phyloP scores from a whole-genome alignment of 2,113 vertebrate genomes.

The Emberiza fucata region DNA sequence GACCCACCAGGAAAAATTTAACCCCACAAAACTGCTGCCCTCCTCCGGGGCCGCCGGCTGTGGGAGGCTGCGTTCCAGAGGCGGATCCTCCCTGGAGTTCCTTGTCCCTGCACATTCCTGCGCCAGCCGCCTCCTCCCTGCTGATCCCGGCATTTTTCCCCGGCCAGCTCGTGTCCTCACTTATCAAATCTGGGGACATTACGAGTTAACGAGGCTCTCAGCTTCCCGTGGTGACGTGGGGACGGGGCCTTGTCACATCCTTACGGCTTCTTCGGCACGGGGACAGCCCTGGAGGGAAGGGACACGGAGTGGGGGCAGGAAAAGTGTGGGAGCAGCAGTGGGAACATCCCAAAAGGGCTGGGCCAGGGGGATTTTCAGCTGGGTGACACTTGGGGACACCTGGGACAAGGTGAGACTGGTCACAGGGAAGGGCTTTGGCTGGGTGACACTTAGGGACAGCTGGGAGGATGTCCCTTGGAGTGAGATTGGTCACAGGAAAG shows the following conservation, averaged over 20 bases:
- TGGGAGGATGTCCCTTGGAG: neutral
- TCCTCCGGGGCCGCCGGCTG: fast-evolving
- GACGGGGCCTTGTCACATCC: neutral
- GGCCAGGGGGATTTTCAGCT: neutral
- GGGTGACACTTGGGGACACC: neutral
- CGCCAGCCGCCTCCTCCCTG: neutral
- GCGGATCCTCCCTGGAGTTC: neutral
- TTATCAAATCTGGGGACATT: fast-evolving
- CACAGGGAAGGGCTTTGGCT: neutral
- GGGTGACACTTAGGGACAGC: neutral
- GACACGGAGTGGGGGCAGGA: fast-evolving
- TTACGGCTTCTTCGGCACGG: fast-evolving
- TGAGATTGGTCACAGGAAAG: fast-evolving
- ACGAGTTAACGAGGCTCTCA: neutral
- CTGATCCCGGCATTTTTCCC: neutral
- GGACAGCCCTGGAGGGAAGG: neutral
- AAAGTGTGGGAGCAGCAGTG: neutral
- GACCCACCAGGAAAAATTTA: neutral
- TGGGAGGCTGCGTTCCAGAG: neutral
- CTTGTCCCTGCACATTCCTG: neutral
- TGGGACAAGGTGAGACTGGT: neutral
- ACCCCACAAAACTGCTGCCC: neutral
- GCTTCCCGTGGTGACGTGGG: neutral
- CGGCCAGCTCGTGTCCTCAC: fast-evolving
- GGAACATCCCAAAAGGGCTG: fast-evolving